These are phyloP conservation scores for Anabas testudineus DNA, from an alignment of 2,797 vertebrate genomes.

Conservation along the genomic window DNA sequence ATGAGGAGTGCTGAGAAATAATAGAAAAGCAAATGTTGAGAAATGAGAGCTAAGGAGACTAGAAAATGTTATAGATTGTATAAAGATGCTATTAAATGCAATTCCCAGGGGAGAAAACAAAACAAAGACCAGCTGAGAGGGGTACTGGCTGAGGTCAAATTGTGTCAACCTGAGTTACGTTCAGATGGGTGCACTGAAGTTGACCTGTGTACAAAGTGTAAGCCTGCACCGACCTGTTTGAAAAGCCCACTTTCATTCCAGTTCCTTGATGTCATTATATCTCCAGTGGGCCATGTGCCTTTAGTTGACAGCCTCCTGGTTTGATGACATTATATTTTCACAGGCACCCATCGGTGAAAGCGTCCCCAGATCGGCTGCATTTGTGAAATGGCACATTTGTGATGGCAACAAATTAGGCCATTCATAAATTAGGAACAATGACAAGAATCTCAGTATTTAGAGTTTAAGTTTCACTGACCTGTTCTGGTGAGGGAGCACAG, in stretches of 20 bases:
- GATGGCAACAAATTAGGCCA: constrained; percentile 74
- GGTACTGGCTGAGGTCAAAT: constrained; percentile 81
- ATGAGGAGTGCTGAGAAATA: constrained; percentile 67
- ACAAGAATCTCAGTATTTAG: constrained; percentile 59
- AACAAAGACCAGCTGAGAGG: constrained; percentile 75
- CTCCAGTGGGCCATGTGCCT: constrained; percentile 79
- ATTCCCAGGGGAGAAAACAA: constrained; percentile 63
- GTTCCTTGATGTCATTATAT: constrained; percentile 79
- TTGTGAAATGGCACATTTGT: constrained; percentile 67
- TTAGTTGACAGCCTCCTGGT: constrained; percentile 75
- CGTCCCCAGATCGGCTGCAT: constrained; percentile 44
- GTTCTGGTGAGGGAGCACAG: constrained; percentile 21
- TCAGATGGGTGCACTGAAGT: constrained; percentile 80
- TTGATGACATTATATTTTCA: constrained; percentile 67
- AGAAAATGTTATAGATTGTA: constrained; percentile 67
- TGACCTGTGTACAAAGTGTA: constrained; percentile 75
- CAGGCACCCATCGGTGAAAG: constrained; percentile 61
- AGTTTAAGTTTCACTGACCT: constrained; percentile 33
- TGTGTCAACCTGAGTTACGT: constrained; percentile 87
- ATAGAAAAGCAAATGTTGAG: constrained; percentile 85
- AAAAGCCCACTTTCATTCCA: constrained; percentile 69
- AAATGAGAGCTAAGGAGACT: constrained; percentile 80
- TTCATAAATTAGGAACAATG: constrained; percentile 72
- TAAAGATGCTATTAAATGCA: constrained; percentile 70
- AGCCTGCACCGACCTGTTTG: constrained; percentile 65